A percentile compares a stretch with the other conserved stretches of the same genome.
phyloP scores from a whole-genome alignment of 2,888 invertebrate genomes.

The Ganaspis brasiliensis region DNA sequence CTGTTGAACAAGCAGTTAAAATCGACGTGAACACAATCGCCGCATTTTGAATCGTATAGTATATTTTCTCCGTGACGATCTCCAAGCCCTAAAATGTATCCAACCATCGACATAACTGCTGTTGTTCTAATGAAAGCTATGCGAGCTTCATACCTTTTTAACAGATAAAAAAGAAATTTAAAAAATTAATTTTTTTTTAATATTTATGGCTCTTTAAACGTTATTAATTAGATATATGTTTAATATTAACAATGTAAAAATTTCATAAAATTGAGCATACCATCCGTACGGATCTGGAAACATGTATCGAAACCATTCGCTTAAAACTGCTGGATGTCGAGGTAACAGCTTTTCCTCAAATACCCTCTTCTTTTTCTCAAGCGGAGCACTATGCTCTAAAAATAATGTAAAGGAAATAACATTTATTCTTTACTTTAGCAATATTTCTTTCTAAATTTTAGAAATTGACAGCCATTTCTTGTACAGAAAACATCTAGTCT shows the following conservation, averaged over 20 bases:
- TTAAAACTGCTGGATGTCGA: slow-evolving; percentile 91
- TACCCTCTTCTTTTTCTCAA: slow-evolving; percentile 86
- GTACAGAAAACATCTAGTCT: too few species aligned
- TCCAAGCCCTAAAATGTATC: slow-evolving; percentile 95
- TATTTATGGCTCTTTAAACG: too few species aligned
- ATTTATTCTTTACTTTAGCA: not conserved
- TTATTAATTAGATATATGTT: too few species aligned
- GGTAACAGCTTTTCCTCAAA: slow-evolving; percentile 86
- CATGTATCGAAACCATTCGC: slow-evolving; percentile 94
- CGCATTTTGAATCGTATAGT: slow-evolving; percentile 94
- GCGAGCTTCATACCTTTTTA: slow-evolving; percentile 93
- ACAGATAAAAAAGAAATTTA: slow-evolving; percentile 5
- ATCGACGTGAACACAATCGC: slow-evolving; percentile 98
- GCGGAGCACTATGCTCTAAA: slow-evolving; percentile 81
- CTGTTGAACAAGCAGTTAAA: slow-evolving; percentile 98
- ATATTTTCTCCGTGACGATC: slow-evolving; percentile 99
- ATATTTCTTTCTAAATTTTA: too few species aligned
- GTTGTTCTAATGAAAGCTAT: slow-evolving; percentile 94
- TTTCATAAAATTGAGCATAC: slow-evolving; percentile 79
- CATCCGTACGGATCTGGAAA: slow-evolving; percentile 95
- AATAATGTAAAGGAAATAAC: slow-evolving; percentile 48
- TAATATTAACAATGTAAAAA: too few species aligned
- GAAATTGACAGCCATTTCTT: too few species aligned
- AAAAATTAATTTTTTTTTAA: too few species aligned
- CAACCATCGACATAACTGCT: slow-evolving; percentile 99